phyloP scores from a whole-genome alignment of 2,113 vertebrate species.

The Numenius arquata region DNA sequence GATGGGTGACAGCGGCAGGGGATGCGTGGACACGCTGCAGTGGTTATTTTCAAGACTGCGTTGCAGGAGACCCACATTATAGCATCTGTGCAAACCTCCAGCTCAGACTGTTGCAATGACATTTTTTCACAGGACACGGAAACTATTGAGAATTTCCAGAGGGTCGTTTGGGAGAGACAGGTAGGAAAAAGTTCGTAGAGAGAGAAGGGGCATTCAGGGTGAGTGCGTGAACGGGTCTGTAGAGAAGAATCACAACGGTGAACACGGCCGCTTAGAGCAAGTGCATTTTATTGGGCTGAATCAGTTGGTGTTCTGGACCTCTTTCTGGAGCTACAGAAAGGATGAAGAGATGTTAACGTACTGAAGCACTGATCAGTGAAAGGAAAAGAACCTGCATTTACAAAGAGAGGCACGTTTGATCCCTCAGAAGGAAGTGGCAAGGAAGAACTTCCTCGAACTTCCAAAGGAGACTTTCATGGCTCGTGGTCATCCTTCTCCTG shows the following conservation, averaged over 20 bases:
- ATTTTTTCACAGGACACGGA: rapidly evolving
- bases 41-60: rapidly evolving
- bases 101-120: no score
- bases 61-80: rapidly evolving
- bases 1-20: rapidly evolving
- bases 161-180: no score
- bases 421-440: not conserved
- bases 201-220: not conserved
- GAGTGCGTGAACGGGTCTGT: no score
- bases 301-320: no score
- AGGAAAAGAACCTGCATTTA: not conserved
- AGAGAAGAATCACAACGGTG: not conserved
- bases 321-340: not conserved
- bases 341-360: not conserved
- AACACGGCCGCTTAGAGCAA: not conserved
- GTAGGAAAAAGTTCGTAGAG: not conserved
- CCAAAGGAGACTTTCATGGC: not conserved
- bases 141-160: not conserved
- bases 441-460: not conserved
- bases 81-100: no score
- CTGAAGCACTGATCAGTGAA: no score
- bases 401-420: no score
- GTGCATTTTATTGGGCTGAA: not conserved
- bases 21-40: rapidly evolving
- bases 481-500: not conserved